Evolutionary conservation across 2,797 vertebrate species (phyloP), one percentile per base, ranked within the genome.

Genomic region (Avahi laniger): DNA sequence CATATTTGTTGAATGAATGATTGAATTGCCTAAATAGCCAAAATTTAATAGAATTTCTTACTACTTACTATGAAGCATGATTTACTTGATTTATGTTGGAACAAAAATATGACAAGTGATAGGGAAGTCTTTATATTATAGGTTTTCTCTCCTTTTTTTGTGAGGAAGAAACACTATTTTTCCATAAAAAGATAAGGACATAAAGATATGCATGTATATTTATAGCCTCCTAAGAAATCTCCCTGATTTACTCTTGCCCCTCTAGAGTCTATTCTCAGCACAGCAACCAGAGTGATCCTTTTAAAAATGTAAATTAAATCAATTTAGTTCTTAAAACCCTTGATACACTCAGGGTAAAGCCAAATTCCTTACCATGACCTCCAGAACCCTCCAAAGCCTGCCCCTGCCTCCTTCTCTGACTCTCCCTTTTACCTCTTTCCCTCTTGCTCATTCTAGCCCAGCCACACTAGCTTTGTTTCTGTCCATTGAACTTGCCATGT

Each of bases 271-370:
- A 69, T 89, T 95, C 43, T 89, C 63, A 94, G 73, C n/a, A 95
- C 15, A 88, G 26, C 11, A 84, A 17, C 57, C 10, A 91, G 33
- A 92, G 48, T 4, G 0, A 79, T 70, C 11, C 33, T 91, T 96
- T 94, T 30, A 41, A 41, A 59, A 80, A 80, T 59, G 26, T 80
- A 43, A 59, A 59, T 80, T 80, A 41, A 80, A 41, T 43, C 43
- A 83, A n/a, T 8, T 76, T 91, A 75, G n/a, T 94, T 94, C 6
- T 86, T 82, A 86, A 96, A 94, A 43, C 5, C 14, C 41, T 91
- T 65, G 35, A 50, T 35, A 87, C 1, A 70, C 4, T 57, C 10
- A 70, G 20, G 5, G n/a, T 94, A 24, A 96, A 94, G 73, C 4
- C 28, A 88, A 89, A 54, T 7, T 93, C 11, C 10, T 82, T 94